Percentiles rank a stretch among this genome's conserved stretches.
phyloP scores from a whole-genome alignment of 2,113 vertebrate genomes.

The Sardina pilchardus region DNA sequence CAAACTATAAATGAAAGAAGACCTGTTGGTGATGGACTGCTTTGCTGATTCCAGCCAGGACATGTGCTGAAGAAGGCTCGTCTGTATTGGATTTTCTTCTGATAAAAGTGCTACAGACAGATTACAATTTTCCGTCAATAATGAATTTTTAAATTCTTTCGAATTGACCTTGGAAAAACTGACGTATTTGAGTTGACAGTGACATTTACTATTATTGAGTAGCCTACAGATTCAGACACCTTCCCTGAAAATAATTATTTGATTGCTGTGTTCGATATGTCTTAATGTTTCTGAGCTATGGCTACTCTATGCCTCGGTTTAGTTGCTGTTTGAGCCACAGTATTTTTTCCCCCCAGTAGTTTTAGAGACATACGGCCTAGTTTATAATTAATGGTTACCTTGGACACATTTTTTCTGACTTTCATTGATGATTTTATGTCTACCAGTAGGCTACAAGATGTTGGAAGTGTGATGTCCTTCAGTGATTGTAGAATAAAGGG shows the following conservation, averaged over 20 bases:
- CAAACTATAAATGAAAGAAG: not conserved
- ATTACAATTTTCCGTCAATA: not conserved
- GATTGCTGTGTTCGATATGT: constrained; percentile 6
- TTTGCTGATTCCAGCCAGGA: not conserved
- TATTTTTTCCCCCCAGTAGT: not conserved
- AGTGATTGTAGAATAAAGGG: not conserved
- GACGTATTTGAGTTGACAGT: not conserved
- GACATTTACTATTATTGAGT: not conserved
- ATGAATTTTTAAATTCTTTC: not conserved
- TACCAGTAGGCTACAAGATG: not conserved
- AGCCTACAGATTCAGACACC: not conserved
- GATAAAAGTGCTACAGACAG: not conserved
- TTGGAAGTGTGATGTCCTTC: not conserved
- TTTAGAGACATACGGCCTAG: not conserved
- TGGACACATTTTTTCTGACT: not conserved
- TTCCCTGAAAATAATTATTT: not conserved
- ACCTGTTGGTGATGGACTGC: not conserved
- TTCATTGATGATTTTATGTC: not conserved
- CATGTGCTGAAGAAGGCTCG: not conserved
- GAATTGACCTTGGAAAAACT: not conserved
- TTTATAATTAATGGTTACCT: not conserved
- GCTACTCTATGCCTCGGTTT: not conserved
- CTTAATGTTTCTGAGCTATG: not conserved
- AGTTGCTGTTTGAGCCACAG: not conserved
- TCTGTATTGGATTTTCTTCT: not conserved